phyloP scores from a whole-genome alignment of 2,888 invertebrate genomes.

The Dilophus febrilis region DNA sequence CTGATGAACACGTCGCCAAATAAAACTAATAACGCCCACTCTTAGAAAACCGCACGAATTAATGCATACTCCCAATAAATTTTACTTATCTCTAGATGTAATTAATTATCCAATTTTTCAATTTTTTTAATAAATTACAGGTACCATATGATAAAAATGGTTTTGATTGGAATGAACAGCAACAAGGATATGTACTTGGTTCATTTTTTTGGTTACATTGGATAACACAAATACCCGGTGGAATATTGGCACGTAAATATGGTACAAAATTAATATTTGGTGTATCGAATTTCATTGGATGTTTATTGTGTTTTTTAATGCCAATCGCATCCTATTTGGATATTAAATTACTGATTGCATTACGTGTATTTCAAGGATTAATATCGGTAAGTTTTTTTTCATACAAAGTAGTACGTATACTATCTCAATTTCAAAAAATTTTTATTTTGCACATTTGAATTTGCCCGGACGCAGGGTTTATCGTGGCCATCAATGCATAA shows the following conservation, averaged over 20 bases:
- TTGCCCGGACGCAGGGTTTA: conserved; percentile 35
- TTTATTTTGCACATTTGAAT: neutral
- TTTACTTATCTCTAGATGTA: too few species aligned
- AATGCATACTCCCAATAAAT: too few species aligned
- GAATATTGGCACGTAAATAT: conserved; percentile 44
- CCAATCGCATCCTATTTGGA: conserved; percentile 44
- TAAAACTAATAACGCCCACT: too few species aligned
- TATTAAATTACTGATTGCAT: conserved; percentile 35
- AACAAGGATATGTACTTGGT: conserved; percentile 44
- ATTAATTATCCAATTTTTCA: too few species aligned
- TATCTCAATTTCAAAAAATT: neutral
- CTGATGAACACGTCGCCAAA: too few species aligned
- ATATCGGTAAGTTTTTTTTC: conserved; percentile 16
- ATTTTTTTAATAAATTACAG: too few species aligned
- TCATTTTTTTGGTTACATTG: conserved; percentile 60
- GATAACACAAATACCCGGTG: conserved; percentile 54
- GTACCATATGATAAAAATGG: too few species aligned
- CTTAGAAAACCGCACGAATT: too few species aligned
- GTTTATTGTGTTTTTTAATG: conserved; percentile 44
- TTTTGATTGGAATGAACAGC: conserved; percentile 45
- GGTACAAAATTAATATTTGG: conserved; percentile 59
- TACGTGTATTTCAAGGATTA: conserved; percentile 50
- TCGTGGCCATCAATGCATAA: conserved; percentile 65
- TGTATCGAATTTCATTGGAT: conserved; percentile 42
- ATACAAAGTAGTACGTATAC: neutral